Evolutionary conservation across 2,797 vertebrate species (phyloP).

Genomic region (Leptoclinus maculatus): DNA sequence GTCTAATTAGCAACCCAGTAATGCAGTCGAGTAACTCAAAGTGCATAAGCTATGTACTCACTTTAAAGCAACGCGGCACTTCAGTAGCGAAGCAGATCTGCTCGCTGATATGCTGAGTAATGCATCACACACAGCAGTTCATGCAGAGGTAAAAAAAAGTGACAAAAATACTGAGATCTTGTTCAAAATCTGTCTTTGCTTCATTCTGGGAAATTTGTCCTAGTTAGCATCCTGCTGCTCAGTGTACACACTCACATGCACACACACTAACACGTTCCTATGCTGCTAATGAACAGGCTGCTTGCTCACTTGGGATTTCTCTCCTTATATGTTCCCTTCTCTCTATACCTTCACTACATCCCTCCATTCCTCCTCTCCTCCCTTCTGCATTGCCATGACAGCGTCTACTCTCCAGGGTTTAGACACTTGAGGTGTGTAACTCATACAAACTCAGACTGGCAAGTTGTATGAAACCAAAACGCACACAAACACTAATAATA

Average conservation of each 20-base stretch:
- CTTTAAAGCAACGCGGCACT: slow-evolving; percentile 45
- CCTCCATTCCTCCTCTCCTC: slow-evolving; percentile 20
- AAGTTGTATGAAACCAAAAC: slow-evolving; percentile 30
- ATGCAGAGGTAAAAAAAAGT: slow-evolving; percentile 49
- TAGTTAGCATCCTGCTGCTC: slow-evolving; percentile 71
- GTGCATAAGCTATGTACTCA: slow-evolving; percentile 36
- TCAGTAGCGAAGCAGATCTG: slow-evolving; percentile 41
- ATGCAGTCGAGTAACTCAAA: slow-evolving; percentile 37
- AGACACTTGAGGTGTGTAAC: slow-evolving; percentile 58
- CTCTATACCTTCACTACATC: slow-evolving; percentile 43
- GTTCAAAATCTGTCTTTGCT: slow-evolving; percentile 56
- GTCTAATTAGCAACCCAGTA: slow-evolving; percentile 52
- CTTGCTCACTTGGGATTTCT: slow-evolving; percentile 67
- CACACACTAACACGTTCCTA: slow-evolving; percentile 16
- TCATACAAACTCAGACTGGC: slow-evolving; percentile 29
- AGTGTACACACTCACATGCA: slow-evolving; percentile 34
- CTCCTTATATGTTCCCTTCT: slow-evolving; percentile 45
- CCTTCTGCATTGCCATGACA: slow-evolving; percentile 53
- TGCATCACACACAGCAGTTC: slow-evolving; percentile 53
- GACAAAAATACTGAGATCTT: slow-evolving; percentile 53
- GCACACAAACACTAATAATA: slow-evolving; percentile 4
- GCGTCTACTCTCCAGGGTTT: slow-evolving; percentile 47
- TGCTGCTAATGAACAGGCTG: slow-evolving; percentile 72
- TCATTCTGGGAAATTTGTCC: slow-evolving; percentile 68
- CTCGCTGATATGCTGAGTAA: slow-evolving; percentile 56